phyloP scores from a whole-genome alignment of 2,888 invertebrate species.

The Chymomyza amoena region DNA sequence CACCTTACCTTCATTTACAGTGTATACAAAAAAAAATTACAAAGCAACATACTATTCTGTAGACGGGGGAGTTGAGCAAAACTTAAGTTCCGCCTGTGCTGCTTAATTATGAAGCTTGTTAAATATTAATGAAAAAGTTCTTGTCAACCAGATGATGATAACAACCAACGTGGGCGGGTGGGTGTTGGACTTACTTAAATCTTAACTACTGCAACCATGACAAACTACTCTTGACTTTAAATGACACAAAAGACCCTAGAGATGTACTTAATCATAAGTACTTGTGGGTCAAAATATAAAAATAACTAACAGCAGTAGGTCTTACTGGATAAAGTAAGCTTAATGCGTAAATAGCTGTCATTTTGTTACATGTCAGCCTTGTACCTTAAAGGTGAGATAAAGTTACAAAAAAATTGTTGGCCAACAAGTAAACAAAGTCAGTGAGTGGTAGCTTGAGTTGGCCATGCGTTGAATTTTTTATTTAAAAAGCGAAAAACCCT shows the following conservation, averaged over 20 bases:
- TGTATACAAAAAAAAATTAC: constrained; percentile 3
- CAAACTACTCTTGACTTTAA: background rate
- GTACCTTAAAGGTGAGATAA: background rate
- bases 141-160: background rate
- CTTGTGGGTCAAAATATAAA: background rate
- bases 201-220: background rate
- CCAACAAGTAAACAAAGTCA: background rate
- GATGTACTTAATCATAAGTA: background rate
- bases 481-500: too few relatives aligned
- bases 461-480: too few relatives aligned
- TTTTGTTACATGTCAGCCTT: background rate
- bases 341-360: background rate
- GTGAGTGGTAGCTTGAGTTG: background rate
- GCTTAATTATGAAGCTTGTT: constrained; percentile 71
- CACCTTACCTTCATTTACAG: background rate
- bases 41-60: constrained; percentile 5
- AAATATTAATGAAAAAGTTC: constrained; percentile 71
- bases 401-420: background rate
- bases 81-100: constrained; percentile 41
- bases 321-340: background rate
- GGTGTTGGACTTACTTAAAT: background rate
- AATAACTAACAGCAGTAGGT: background rate
- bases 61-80: background rate
- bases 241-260: background rate
- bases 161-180: background rate